Evolutionary conservation across 2,888 invertebrate species (phyloP), one percentile per base, ranked within the genome.

Genomic region (Gryllus longicercus): DNA sequence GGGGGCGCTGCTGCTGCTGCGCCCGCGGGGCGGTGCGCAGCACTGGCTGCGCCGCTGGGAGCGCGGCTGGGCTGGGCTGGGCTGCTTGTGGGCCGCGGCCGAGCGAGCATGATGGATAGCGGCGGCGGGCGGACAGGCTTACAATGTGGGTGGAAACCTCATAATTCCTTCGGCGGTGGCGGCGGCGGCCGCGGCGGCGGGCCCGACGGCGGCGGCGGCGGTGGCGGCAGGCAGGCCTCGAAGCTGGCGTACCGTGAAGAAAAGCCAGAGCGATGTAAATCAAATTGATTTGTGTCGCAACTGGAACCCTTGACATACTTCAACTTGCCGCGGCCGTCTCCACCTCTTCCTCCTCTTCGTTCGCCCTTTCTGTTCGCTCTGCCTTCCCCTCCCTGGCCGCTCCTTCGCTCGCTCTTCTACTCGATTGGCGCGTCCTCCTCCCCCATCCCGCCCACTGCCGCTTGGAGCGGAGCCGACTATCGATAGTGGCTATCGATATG

Each of bases 81-180:
- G 38, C 38, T 38, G 38, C 38, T 10, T 38, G 38, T 38, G 38
- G 38, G 38, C 63, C 63, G 63, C 63, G 16, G 63, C 16, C 63
- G 63, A 63, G 14, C 63, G 14, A 8, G 63, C 63, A 63, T 63
- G 63, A 63, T 63, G 63, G 63, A 63, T 63, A 14, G 63, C 63
- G 63, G 63, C 14, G 14, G 14, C 63, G 63, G 63, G 63, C 63
- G 63, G 63, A 63, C 63, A 16, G 63, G 63, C 63, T 63, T 63
- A 63, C 63, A 63, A 63, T 63, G 63, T 63, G 63, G 63, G 63
- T 63, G 63, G 63, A 63, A 63, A 63, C 63, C 63, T 63, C 63
- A 63, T 63, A 63, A 63, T 63, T 63, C 63, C 63, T 63, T 63
- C 16, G 63, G 63, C 63, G 14, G 5, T 0, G 63, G 5, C 16